Conservation (phyloP, 2,797 vertebrate genomes). For the Saguinus oedipus region DNA sequence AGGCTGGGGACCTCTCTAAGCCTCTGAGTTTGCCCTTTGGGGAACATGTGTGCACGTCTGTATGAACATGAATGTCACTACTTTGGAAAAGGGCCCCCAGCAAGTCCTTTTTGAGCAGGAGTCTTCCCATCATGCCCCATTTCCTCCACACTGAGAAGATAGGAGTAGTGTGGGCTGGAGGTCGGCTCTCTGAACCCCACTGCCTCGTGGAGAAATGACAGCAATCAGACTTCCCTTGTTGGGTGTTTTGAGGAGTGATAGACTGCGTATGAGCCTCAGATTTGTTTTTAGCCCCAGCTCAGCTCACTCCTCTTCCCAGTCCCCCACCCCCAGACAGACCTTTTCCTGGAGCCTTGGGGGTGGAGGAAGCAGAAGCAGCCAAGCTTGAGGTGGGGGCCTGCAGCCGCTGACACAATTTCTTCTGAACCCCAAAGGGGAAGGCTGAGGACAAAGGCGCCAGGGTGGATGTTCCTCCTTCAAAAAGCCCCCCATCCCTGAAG, state of each 20-base stretch:
- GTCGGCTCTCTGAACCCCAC: neutral
- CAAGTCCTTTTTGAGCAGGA: neutral
- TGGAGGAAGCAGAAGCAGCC: slow-evolving; percentile 43
- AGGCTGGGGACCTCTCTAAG: neutral
- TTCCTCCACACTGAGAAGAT: neutral
- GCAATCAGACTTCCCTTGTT: neutral
- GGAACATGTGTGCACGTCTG: neutral
- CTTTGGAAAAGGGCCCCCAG: neutral
- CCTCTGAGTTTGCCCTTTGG: neutral
- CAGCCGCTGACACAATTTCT: slow-evolving; percentile 43
- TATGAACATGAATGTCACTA: neutral
- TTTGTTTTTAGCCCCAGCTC: slow-evolving; percentile 68
- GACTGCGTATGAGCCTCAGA: slow-evolving; percentile 55
- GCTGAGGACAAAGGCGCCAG: neutral
- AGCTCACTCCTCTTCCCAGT: slow-evolving; percentile 46
- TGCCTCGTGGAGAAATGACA: neutral
- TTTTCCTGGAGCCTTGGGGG: slow-evolving; percentile 67
- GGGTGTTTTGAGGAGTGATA: slow-evolving; percentile 47
- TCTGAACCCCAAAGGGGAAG: slow-evolving; percentile 11
- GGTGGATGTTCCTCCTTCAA: neutral
- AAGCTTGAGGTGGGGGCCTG: neutral
- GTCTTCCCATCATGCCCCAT: neutral
- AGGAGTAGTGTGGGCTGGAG: neutral
- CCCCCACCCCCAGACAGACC: slow-evolving; percentile 64
- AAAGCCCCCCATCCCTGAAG: neutral